These are phyloP conservation scores for Drosophila asahinai DNA, from an alignment of 1,140 invertebrate species.

Conservation along the genomic window DNA sequence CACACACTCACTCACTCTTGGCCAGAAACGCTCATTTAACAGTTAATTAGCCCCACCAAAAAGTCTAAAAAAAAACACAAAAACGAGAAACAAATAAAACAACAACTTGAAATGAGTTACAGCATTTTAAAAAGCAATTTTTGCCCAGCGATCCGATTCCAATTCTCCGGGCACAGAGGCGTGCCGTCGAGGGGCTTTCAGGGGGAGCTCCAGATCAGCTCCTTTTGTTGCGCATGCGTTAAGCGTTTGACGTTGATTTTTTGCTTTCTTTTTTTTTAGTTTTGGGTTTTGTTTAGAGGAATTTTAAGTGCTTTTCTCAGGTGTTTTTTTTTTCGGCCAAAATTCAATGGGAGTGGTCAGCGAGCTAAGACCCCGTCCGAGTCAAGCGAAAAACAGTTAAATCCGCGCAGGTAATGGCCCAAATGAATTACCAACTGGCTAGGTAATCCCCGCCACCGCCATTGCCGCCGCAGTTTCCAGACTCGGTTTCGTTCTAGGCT, in stretches of 20 bases:
- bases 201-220: not conserved
- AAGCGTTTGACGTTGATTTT: slow-evolving; percentile 58
- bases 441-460: slow-evolving; percentile 8
- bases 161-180: slow-evolving; percentile 10
- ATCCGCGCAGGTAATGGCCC: slow-evolving; percentile 42
- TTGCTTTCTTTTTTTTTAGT: slow-evolving; percentile 1
- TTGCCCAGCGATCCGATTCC: slow-evolving; percentile 45
- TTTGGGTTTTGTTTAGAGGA: slow-evolving; percentile 16
- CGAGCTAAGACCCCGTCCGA: slow-evolving; percentile 4
- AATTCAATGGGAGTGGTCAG: slow-evolving; percentile 23
- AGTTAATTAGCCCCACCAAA: slow-evolving; percentile 33
- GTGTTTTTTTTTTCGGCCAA: slow-evolving; percentile 27
- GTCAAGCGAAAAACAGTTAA: slow-evolving; percentile 45
- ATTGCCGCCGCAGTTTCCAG: not conserved
- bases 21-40: slow-evolving; percentile 32
- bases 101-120: slow-evolving; percentile 32
- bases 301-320: slow-evolving; percentile 58
- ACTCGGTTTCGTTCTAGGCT: slow-evolving; percentile 13
- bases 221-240: slow-evolving; percentile 74
- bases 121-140: slow-evolving; percentile 48
- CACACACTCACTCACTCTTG: not conserved
- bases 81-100: not conserved
- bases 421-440: slow-evolving; percentile 32
- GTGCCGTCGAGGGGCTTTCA: not conserved
- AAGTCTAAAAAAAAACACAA: not conserved